phyloP scores from a whole-genome alignment of 2,113 vertebrate genomes.

The Boleophthalmus pectinirostris region DNA sequence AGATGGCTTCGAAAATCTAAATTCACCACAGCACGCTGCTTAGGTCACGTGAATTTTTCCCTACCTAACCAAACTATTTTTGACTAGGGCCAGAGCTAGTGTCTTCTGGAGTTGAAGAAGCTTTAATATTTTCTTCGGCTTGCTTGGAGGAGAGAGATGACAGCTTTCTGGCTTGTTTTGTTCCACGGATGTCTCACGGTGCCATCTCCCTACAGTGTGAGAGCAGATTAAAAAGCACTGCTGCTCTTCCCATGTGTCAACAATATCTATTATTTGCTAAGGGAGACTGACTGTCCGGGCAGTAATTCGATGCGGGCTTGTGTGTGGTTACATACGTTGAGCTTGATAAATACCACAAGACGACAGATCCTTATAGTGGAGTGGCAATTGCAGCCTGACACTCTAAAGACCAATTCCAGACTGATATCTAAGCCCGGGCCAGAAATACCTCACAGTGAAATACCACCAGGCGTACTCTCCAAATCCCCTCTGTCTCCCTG shows the following conservation, averaged over 20 bases:
- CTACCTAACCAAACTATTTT: conserved; percentile 16
- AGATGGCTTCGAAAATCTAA: conserved; percentile 61
- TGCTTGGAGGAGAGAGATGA: conserved; percentile 15
- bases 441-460: conserved; percentile 56
- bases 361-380: conserved; percentile 49
- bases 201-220: conserved; percentile 5
- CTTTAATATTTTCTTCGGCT: conserved; percentile 30
- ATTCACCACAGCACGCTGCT: conserved; percentile 47
- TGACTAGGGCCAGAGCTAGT: conserved; percentile 13
- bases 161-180: conserved; percentile 34
- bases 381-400: conserved; percentile 42
- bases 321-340: conserved; percentile 31
- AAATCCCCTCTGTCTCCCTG: conserved; percentile 8
- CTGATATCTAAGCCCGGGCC: conserved; percentile 54
- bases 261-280: conserved; percentile 53
- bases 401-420: conserved; percentile 57
- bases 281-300: conserved; percentile 37
- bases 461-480: conserved; percentile 47
- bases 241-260: conserved; percentile 30
- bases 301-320: conserved; percentile 32
- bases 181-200: conserved; percentile 23
- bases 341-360: conserved; percentile 55
- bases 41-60: conserved; percentile 42
- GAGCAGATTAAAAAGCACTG: conserved; percentile 13
- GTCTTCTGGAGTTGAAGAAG: conserved; percentile 18